Base-by-base conservation (phyloP, 2,888 invertebrate species). In the Tetranychus truncatus region DNA sequence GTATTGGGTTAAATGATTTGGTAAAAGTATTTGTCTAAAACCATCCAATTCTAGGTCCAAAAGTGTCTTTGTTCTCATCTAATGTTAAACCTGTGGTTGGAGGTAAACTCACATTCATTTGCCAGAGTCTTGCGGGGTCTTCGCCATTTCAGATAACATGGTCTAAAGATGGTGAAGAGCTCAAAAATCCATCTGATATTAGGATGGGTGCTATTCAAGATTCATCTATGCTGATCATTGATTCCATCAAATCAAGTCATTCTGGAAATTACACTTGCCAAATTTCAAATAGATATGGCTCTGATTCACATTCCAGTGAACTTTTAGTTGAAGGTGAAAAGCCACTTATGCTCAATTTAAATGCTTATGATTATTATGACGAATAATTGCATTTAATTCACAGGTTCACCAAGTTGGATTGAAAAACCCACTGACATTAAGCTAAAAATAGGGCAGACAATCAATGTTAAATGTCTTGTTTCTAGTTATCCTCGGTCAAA, bases 251-350 rank as follows among this genome's bases (percentile, higher is more conserved):
- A 8, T 77, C 78, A 1, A 76, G 76, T 34, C 79, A 80, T 45
- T 77, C 77, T 45, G 80, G 80, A 1, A 78, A 78, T 66, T 80
- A 80, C 71, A 80, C 79, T 11, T 80, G 80, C 67, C 74, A 79
- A 6, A 80, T 55, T 15, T 55, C 55, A 5, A 55, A 55, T 7
- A 55, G 55, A 55, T 7, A 15, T 55, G 55, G 55, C 2, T 55
- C 55, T 15, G 55, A 7, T 15, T 55, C 15, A 15, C 11, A 15
- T 55, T 55, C 55, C 15, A 55, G 9, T 55, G 55, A 55, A 15
- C 55, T 55, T 15, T 15, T 15, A 15, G 9, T 55, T 9, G 55
- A 55, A 55, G 55, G 55, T 55, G 55, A 55, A 5, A 34, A 34
- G 34, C 34, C 4, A 34, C 5, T 34, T 34, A 34, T 34, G 34